Evolutionary conservation across 2,113 vertebrate species (phyloP).

Genomic region (Recurvirostra avosetta): DNA sequence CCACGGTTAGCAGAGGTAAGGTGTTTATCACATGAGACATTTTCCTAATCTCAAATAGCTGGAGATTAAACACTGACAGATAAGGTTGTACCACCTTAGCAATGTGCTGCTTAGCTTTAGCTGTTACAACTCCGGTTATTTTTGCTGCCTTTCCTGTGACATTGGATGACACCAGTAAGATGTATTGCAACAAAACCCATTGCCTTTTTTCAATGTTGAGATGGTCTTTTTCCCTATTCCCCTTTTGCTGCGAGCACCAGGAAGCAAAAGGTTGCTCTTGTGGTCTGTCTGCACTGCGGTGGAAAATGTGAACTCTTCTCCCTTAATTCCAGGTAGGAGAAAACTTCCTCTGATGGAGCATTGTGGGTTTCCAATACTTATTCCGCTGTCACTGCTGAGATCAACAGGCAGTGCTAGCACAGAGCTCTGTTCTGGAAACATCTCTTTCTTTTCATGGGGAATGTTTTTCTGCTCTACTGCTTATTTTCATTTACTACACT

Average conservation of each 20-base stretch:
- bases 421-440: neutral
- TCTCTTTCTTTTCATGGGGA: neutral
- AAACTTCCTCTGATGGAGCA: neutral
- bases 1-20: neutral
- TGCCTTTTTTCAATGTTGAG: neutral
- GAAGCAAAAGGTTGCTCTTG: neutral
- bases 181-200: neutral
- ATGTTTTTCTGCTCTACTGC: neutral
- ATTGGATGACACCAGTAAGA: neutral
- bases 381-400: neutral
- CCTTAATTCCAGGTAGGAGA: neutral
- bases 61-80: neutral
- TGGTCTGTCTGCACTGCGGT: rapidly evolving
- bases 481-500: neutral
- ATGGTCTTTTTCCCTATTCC: neutral
- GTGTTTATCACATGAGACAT: neutral
- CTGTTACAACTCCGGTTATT: neutral
- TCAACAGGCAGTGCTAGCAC: neutral
- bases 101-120: neutral
- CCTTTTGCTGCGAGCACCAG: neutral
- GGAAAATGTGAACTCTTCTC: neutral
- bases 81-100: neutral
- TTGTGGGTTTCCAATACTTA: neutral
- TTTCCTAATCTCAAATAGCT: neutral
- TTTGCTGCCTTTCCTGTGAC: neutral